phyloP scores from a whole-genome alignment of 2,888 invertebrate species.

The Nysson spinosus region DNA sequence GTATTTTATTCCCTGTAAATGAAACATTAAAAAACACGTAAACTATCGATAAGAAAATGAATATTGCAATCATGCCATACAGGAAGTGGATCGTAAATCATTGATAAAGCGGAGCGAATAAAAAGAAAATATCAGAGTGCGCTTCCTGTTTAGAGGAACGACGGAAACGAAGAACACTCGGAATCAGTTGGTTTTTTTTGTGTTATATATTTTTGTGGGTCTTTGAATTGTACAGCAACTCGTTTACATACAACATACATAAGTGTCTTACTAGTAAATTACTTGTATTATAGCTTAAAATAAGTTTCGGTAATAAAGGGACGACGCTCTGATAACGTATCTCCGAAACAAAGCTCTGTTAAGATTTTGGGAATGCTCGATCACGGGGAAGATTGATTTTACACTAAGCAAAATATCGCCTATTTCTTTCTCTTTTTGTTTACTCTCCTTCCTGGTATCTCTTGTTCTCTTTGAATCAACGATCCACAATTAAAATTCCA shows the following conservation, averaged over 20 bases:
- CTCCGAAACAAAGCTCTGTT: conserved; percentile 27
- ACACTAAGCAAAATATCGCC: too few species aligned
- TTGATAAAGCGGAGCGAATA: too few species aligned
- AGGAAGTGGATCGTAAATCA: too few species aligned
- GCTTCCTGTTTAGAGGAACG: neutral
- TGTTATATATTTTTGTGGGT: conserved; percentile 55
- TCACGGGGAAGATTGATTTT: conserved; percentile 1
- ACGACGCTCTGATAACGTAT: conserved; percentile 25
- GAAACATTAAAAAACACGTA: too few species aligned
- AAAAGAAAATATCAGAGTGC: too few species aligned
- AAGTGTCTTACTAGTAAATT: conserved; percentile 57
- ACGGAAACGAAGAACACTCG: neutral
- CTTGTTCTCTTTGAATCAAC: too few species aligned
- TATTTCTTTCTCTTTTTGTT: conserved; percentile 15
- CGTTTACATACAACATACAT: conserved; percentile 65
- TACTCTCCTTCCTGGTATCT: conserved; percentile 23
- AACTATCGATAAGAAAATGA: neutral
- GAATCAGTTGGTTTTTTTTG: conserved; percentile 20
- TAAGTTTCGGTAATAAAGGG: conserved; percentile 46
- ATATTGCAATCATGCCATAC: too few species aligned
- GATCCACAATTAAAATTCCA: too few species aligned
- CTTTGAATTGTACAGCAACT: conserved; percentile 63
- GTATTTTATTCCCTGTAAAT: too few species aligned
- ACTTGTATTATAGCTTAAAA: conserved; percentile 45
- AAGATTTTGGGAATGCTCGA: conserved; percentile 20